Evolutionary conservation across 1,140 invertebrate genomes (phyloP).

Genomic region (Drosophila insularis): DNA sequence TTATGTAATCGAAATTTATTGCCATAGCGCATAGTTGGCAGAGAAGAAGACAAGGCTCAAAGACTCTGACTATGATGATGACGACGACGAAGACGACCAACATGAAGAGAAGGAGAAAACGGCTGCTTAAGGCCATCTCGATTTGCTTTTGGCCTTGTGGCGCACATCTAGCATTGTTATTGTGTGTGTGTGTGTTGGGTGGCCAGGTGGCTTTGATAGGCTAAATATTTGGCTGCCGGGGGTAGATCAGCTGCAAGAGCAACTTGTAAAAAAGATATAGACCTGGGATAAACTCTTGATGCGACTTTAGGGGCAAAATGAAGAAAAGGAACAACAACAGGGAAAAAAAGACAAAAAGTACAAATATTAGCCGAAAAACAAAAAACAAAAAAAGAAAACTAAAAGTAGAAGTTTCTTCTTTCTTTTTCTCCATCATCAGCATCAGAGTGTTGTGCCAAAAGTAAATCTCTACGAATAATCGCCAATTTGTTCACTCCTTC

Average conservation of each 20-base stretch:
- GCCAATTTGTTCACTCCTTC: conserved; percentile 48
- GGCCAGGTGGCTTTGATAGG: conserved; percentile 72
- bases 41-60: conserved; percentile 5
- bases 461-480: conserved; percentile 38
- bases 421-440: no score
- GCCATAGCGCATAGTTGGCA: conserved; percentile 35
- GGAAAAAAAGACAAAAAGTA: neutral
- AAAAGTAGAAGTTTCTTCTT: neutral
- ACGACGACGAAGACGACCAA: neutral
- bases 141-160: conserved; percentile 17
- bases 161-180: conserved; percentile 5
- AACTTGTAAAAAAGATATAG: conserved; percentile 24
- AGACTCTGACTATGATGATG: neutral
- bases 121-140: conserved; percentile 14
- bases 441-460: conserved; percentile 11
- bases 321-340: neutral
- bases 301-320: neutral
- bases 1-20: conserved; percentile 80
- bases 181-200: conserved; percentile 18
- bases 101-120: neutral
- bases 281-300: conserved; percentile 2
- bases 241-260: conserved; percentile 31
- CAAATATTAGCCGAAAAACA: neutral
- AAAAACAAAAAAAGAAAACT: neutral
- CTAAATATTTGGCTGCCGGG: conserved; percentile 53